phyloP scores from a whole-genome alignment of 2,797 vertebrate species.

The Benthosema pterotum region DNA sequence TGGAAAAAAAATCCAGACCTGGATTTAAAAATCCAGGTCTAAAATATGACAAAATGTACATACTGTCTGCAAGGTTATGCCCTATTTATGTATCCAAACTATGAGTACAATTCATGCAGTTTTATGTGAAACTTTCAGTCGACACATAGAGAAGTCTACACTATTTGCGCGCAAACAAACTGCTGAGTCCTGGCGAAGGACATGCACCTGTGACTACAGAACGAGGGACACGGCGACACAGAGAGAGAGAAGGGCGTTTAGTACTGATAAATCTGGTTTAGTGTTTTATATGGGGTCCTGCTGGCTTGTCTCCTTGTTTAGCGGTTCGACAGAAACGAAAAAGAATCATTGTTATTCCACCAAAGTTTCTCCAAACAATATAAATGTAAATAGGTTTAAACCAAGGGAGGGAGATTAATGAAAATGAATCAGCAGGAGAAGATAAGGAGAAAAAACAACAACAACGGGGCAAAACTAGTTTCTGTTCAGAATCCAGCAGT shows the following conservation, averaged over 20 bases:
- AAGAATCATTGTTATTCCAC: conserved; percentile 58
- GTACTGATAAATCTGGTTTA: not conserved
- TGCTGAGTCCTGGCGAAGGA: too few species aligned
- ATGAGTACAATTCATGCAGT: too few species aligned
- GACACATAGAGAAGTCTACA: too few species aligned
- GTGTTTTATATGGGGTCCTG: conserved; percentile 12
- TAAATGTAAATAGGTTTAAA: conserved; percentile 72
- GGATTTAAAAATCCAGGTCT: too few species aligned
- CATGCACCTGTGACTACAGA: too few species aligned
- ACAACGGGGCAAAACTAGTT: conserved; percentile 34
- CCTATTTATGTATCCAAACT: too few species aligned
- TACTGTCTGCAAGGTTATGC: too few species aligned
- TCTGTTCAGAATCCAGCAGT: conserved; percentile 24
- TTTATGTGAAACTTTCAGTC: too few species aligned
- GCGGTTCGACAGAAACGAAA: conserved; percentile 31
- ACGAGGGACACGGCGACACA: conserved; percentile 27
- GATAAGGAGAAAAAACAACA: conserved; percentile 52
- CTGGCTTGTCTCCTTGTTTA: conserved; percentile 35
- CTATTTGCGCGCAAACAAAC: too few species aligned
- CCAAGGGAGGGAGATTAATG: conserved; percentile 45
- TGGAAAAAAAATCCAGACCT: too few species aligned
- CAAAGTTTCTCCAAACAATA: conserved; percentile 54
- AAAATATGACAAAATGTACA: too few species aligned
- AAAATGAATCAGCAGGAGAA: conserved; percentile 39
- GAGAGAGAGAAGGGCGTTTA: conserved; percentile 25